Conservation (phyloP, 2,888 invertebrate species). For the Cynaeus angustus region DNA sequence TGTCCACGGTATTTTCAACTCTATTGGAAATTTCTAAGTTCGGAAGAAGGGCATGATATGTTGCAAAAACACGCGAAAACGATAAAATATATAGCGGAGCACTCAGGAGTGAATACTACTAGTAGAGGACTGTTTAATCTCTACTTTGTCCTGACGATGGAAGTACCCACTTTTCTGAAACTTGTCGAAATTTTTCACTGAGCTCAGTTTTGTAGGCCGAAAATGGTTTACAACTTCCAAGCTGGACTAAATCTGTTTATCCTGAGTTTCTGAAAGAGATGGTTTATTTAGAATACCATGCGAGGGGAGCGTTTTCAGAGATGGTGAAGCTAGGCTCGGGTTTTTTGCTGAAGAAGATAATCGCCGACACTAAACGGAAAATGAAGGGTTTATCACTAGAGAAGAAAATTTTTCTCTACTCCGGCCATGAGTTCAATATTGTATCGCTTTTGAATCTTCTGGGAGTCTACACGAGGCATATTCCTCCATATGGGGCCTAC, state of each 20-base stretch:
- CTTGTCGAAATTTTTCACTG: not conserved
- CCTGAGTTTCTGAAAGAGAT: slow-evolving; percentile 65
- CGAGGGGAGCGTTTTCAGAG: slow-evolving; percentile 61
- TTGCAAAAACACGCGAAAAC: slow-evolving; percentile 54
- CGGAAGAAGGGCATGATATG: slow-evolving; percentile 53
- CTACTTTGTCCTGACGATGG: slow-evolving; percentile 58
- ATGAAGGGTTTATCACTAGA: slow-evolving; percentile 53
- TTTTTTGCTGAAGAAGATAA: slow-evolving; percentile 63
- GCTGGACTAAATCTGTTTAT: slow-evolving; percentile 69
- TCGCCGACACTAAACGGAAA: slow-evolving; percentile 61
- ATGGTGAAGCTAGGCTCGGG: slow-evolving; percentile 56
- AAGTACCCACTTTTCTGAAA: slow-evolving; percentile 51
- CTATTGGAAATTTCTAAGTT: slow-evolving; percentile 55
- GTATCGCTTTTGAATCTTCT: slow-evolving; percentile 61
- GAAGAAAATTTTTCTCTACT: slow-evolving; percentile 64
- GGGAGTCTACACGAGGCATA: slow-evolving; percentile 58
- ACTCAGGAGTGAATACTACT: slow-evolving; percentile 54
- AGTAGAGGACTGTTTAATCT: slow-evolving; percentile 56
- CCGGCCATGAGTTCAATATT: slow-evolving; percentile 66
- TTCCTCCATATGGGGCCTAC: slow-evolving; percentile 65
- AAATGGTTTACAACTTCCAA: slow-evolving; percentile 67
- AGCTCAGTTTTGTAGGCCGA: slow-evolving; percentile 57
- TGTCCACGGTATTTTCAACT: slow-evolving; percentile 56
- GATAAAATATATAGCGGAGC: slow-evolving; percentile 51
- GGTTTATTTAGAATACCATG: slow-evolving; percentile 66